phyloP scores from a whole-genome alignment of 2,797 vertebrate species.

The Gastrophryne carolinensis region DNA sequence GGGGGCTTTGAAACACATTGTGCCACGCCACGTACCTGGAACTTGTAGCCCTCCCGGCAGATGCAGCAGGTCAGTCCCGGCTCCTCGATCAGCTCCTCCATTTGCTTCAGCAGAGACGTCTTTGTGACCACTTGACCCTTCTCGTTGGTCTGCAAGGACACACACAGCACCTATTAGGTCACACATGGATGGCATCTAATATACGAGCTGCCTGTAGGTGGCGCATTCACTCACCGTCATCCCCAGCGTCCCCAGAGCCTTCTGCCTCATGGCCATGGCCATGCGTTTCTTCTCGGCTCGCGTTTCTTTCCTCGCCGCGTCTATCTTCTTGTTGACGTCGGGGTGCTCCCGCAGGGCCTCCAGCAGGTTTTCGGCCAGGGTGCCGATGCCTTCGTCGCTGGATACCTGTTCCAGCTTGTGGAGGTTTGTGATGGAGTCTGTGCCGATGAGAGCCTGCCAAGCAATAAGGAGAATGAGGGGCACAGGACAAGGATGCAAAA shows the following conservation, averaged over 20 bases:
- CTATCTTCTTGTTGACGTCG: constrained; percentile 94
- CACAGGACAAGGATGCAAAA: no score
- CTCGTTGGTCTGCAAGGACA: constrained; percentile 86
- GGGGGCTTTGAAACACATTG: no score
- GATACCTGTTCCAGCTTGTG: constrained; percentile 99
- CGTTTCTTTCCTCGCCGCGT: constrained; percentile 92
- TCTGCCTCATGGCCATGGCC: constrained; percentile 99
- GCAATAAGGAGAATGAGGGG: neutral
- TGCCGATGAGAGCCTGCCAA: constrained; percentile 87
- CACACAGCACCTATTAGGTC: neutral
- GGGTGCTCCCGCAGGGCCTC: constrained; percentile 91
- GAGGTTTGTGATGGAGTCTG: constrained; percentile 94
- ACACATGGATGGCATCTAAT: no score
- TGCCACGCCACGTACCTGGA: constrained; percentile 85
- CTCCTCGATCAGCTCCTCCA: constrained; percentile 98
- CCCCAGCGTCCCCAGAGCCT: constrained; percentile 93
- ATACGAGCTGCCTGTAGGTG: no score
- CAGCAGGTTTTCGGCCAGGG: constrained; percentile 92
- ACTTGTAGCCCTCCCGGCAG: constrained; percentile 97
- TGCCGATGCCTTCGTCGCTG: constrained; percentile 96
- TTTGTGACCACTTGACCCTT: constrained; percentile 99
- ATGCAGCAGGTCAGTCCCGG: constrained; percentile 97
- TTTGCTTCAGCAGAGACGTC: constrained; percentile 94
- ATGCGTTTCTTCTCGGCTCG: constrained; percentile 96
- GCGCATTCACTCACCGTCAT: constrained; percentile 85